These are phyloP conservation scores for Protonemura montana DNA, from an alignment of 2,888 invertebrate genomes.

Conservation along the genomic window DNA sequence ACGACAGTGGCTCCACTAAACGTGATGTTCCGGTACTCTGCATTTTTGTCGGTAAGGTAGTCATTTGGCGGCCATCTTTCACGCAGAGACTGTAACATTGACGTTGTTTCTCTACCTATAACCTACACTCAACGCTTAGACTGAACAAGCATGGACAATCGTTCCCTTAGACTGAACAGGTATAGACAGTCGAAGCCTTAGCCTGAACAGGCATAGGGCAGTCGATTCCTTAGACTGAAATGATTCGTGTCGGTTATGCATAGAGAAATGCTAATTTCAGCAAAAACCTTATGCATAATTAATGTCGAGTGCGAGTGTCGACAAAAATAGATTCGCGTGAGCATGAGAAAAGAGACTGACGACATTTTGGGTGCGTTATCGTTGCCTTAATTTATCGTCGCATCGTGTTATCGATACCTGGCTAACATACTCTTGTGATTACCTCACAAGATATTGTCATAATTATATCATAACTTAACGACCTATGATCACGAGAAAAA, in stretches of 20 bases:
- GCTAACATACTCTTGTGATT: background rate
- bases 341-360: background rate
- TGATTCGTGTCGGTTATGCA: background rate
- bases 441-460: background rate
- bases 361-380: slow-evolving; percentile 31
- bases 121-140: too few relatives aligned
- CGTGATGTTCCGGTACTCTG: too few relatives aligned
- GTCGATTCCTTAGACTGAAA: slow-evolving; percentile 17
- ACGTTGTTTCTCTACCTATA: too few relatives aligned
- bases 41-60: too few relatives aligned
- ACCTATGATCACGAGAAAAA: background rate
- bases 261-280: slow-evolving; percentile 16
- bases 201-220: background rate
- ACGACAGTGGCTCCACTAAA: too few relatives aligned
- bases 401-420: background rate
- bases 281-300: slow-evolving; percentile 32
- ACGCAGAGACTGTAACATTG: too few relatives aligned
- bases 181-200: background rate
- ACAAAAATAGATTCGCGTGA: slow-evolving; percentile 32
- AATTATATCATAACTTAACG: background rate
- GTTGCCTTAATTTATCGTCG: background rate
- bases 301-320: background rate
- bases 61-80: too few relatives aligned
- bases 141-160: too few relatives aligned
- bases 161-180: too few relatives aligned